Percentiles rank a stretch among this genome's conserved stretches.
These are phyloP conservation scores for Antheraea yamamai DNA, from an alignment of 2,888 invertebrate species.

Conservation along the genomic window DNA sequence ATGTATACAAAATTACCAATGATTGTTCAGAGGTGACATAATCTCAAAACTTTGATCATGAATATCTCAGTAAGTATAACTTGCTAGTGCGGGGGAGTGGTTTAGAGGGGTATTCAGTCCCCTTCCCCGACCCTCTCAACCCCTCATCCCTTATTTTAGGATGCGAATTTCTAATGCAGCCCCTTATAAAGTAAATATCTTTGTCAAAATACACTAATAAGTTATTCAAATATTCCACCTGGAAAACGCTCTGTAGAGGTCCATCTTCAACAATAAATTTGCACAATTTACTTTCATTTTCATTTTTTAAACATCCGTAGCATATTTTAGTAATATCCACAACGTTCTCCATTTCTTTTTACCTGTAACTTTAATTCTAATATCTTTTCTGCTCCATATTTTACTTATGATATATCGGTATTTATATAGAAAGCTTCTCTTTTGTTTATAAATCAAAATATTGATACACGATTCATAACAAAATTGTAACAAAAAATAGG, in stretches of 20 bases:
- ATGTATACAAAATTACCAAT: no score
- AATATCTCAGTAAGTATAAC: no score
- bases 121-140: no score
- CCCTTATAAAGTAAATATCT: background rate
- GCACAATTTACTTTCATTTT: conserved; percentile 41
- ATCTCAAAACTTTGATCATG: no score
- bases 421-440: background rate
- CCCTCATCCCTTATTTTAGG: no score
- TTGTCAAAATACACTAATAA: background rate
- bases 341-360: conserved; percentile 14
- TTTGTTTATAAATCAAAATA: background rate
- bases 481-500: no score
- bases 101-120: no score
- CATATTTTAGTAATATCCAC: conserved; percentile 26
- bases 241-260: conserved; percentile 52
- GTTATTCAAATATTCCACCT: conserved; percentile 44
- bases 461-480: background rate
- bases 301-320: conserved; percentile 51
- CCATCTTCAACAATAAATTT: conserved; percentile 45
- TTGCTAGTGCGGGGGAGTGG: no score
- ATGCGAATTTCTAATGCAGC: no score
- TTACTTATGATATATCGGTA: background rate
- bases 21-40: no score
- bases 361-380: no score
- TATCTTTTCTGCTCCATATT: background rate